Percentiles rank a stretch among this genome's conserved stretches.
Conservation (phyloP, 2,113 vertebrate genomes). For the Siniperca knerii region DNA sequence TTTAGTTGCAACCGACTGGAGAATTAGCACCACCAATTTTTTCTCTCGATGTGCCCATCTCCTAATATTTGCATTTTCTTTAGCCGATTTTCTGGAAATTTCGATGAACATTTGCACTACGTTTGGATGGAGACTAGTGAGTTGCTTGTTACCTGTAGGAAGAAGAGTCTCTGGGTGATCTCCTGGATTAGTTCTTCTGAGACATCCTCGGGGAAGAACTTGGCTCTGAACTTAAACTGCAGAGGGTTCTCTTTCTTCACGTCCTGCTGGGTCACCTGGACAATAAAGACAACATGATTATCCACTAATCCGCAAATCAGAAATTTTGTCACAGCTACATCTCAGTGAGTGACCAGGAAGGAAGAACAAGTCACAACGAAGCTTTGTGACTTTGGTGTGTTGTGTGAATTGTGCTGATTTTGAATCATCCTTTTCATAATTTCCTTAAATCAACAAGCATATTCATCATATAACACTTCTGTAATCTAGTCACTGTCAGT, state of each 20-base stretch:
- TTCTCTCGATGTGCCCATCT: neutral
- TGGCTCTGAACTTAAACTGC: slow-evolving; percentile 97
- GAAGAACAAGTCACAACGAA: neutral
- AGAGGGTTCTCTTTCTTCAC: slow-evolving; percentile 98
- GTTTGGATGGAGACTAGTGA: neutral
- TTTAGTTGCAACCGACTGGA: too few species aligned
- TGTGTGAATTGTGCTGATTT: neutral
- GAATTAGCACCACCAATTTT: neutral
- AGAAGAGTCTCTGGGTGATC: slow-evolving; percentile 98
- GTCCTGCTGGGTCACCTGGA: slow-evolving; percentile 96
- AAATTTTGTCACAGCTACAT: neutral
- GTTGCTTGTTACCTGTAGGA: slow-evolving; percentile 91
- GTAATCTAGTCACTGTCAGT: neutral
- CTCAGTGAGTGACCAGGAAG: neutral
- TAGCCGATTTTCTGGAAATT: too few species aligned
- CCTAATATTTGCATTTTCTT: neutral
- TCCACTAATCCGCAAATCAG: neutral
- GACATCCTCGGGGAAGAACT: slow-evolving; percentile 98
- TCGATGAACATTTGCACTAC: neutral
- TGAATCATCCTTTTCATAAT: neutral
- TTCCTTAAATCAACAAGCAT: neutral
- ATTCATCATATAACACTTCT: neutral
- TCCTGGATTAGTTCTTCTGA: slow-evolving; percentile 98
- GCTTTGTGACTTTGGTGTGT: neutral
- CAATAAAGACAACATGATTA: neutral